These are phyloP conservation scores for Dicycla oo DNA, from an alignment of 2,888 invertebrate species.

Conservation along the genomic window DNA sequence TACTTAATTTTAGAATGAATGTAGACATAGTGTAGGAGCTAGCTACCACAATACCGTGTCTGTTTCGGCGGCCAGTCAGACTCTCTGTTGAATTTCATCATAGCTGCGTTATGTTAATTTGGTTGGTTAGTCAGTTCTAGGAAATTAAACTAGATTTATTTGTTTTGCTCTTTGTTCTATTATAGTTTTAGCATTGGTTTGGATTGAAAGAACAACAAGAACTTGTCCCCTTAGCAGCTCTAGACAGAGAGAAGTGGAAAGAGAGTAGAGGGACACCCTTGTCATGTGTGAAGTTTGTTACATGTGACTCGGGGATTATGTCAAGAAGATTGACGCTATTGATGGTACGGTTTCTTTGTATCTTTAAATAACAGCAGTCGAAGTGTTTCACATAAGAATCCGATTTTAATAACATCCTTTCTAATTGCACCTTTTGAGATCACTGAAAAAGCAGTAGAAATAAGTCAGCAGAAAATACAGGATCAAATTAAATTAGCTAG, in stretches of 20 bases:
- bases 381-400: background rate
- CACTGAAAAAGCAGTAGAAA: no score
- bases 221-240: no score
- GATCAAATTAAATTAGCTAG: background rate
- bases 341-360: no score
- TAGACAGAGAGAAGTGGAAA: no score
- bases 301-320: background rate
- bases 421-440: no score
- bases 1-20: constrained; percentile 57
- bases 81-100: constrained; percentile 32
- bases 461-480: background rate
- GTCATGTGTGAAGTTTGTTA: background rate
- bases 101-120: constrained; percentile 2
- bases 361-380: background rate
- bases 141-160: background rate
- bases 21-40: constrained; percentile 40
- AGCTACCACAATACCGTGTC: constrained; percentile 33
- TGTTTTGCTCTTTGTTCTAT: background rate
- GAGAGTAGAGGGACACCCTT: background rate
- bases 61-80: constrained; percentile 12
- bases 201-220: no score
- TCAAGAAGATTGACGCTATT: background rate
- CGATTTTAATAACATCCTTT: no score
- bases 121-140: background rate
- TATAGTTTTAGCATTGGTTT: background rate